A percentile compares a stretch with the other conserved stretches of the same genome.
Conservation (phyloP, 2,113 vertebrate genomes). For the Periophthalmus modestus region DNA sequence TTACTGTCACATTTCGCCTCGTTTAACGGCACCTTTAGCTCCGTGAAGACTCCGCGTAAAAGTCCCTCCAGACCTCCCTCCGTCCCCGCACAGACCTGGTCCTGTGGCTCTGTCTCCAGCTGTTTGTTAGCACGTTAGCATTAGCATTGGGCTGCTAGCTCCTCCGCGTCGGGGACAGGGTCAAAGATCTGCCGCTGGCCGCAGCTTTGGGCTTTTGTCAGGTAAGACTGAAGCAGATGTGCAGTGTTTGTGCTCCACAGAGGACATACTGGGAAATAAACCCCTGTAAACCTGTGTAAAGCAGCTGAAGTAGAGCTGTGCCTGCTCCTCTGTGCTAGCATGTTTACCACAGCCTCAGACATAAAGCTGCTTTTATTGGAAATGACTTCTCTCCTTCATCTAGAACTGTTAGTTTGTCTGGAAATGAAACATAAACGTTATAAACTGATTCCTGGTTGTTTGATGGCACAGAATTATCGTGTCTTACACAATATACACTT, state of each 20-base stretch:
- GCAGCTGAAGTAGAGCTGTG: background rate
- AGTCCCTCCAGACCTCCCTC: background rate
- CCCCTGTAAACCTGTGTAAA: background rate
- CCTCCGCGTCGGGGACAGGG: conserved; percentile 33
- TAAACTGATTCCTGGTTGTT: background rate
- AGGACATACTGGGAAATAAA: background rate
- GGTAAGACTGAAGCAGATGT: background rate
- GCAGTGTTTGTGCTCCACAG: background rate
- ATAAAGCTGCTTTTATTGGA: background rate
- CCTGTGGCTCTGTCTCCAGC: conserved; percentile 31
- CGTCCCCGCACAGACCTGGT: background rate
- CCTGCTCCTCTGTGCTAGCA: background rate
- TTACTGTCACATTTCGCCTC: background rate
- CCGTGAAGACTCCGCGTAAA: background rate
- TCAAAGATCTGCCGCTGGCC: conserved; percentile 22
- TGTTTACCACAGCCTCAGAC: background rate
- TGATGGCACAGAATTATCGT: background rate
- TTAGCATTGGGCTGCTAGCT: conserved; percentile 59
- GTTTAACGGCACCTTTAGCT: conserved; percentile 5
- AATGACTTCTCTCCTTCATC: background rate
- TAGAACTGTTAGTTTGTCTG: background rate
- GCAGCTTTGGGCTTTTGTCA: background rate
- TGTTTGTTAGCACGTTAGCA: conserved; percentile 48
- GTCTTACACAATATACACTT: too few species aligned
- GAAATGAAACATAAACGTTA: background rate